A percentile compares a stretch with the other conserved stretches of the same genome.
Evolutionary conservation across 2,113 vertebrate species (phyloP).

Genomic region (Malurus melanocephalus): DNA sequence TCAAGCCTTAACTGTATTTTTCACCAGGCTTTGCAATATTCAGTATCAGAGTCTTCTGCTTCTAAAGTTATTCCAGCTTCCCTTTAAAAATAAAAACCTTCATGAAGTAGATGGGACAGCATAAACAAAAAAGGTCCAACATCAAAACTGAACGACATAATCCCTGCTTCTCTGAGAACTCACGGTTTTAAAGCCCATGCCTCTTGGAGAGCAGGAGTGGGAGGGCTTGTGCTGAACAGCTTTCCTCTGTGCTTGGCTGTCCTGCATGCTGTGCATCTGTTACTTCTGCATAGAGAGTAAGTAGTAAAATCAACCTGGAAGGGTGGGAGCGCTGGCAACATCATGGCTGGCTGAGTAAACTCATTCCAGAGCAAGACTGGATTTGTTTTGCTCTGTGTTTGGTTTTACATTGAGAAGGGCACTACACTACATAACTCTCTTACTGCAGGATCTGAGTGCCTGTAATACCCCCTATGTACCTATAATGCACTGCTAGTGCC

Average conservation of each 20-base stretch:
- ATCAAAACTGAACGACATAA: background rate
- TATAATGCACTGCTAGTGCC: too few species aligned
- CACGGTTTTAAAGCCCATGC: background rate
- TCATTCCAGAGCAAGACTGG: background rate
- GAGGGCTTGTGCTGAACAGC: background rate
- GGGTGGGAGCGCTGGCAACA: fast-evolving
- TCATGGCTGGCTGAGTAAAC: background rate
- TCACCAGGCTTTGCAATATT: background rate
- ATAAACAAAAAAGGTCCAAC: background rate
- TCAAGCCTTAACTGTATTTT: background rate
- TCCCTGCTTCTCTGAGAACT: background rate
- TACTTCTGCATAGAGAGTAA: background rate
- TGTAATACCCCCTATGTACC: background rate
- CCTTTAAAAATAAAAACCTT: background rate
- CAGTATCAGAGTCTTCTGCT: background rate
- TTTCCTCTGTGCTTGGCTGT: background rate
- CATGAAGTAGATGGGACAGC: background rate
- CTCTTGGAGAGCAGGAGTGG: fast-evolving
- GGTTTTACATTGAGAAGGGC: background rate
- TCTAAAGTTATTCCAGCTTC: background rate
- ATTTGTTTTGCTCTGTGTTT: background rate
- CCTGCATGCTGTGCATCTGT: background rate
- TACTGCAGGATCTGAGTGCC: background rate
- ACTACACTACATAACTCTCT: background rate
- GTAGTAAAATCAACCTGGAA: background rate